A percentile compares a stretch with the other conserved stretches of the same genome.
Evolutionary conservation across 2,888 invertebrate genomes (phyloP).

Genomic region (Pyralis farinalis): DNA sequence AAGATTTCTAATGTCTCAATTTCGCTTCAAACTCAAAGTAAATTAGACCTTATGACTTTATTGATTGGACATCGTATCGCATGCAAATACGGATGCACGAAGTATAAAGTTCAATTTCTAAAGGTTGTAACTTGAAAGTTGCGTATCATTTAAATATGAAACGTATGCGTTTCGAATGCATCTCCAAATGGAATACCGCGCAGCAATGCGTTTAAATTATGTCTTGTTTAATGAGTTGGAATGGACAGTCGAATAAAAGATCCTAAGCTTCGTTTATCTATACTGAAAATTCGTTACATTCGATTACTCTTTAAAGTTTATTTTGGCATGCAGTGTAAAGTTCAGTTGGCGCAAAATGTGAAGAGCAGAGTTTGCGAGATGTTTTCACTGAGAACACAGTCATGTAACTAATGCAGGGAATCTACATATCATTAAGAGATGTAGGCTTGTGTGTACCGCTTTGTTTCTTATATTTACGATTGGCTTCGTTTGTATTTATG

Average conservation of each 20-base stretch:
- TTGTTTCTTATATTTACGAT: slow-evolving; percentile 75
- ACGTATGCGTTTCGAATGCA: slow-evolving; percentile 31
- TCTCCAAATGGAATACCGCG: slow-evolving; percentile 38
- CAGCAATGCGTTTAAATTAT: slow-evolving; percentile 66
- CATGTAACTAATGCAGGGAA: slow-evolving; percentile 79
- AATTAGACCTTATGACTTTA: slow-evolving; percentile 31
- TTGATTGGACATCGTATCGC: slow-evolving; percentile 28
- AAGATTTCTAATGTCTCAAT: slow-evolving; percentile 80
- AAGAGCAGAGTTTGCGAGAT: slow-evolving; percentile 55
- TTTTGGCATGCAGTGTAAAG: slow-evolving; percentile 25
- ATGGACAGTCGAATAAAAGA: slow-evolving; percentile 29
- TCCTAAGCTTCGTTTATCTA: slow-evolving; percentile 18
- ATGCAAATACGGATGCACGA: slow-evolving; percentile 46
- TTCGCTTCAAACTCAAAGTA: slow-evolving; percentile 34
- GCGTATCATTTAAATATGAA: slow-evolving; percentile 29
- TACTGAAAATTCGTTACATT: slow-evolving; percentile 21
- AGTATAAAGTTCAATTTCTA: slow-evolving; percentile 25
- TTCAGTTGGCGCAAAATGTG: slow-evolving; percentile 22
- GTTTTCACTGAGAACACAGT: slow-evolving; percentile 77
- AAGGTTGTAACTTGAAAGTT: slow-evolving; percentile 37
- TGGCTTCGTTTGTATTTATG: slow-evolving; percentile 70
- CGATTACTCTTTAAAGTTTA: slow-evolving; percentile 8
- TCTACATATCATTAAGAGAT: slow-evolving; percentile 81
- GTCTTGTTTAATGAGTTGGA: slow-evolving; percentile 78
- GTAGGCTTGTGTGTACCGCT: slow-evolving; percentile 77